phyloP scores from a whole-genome alignment of 2,888 invertebrate genomes.

The Ypsolopha sequella region DNA sequence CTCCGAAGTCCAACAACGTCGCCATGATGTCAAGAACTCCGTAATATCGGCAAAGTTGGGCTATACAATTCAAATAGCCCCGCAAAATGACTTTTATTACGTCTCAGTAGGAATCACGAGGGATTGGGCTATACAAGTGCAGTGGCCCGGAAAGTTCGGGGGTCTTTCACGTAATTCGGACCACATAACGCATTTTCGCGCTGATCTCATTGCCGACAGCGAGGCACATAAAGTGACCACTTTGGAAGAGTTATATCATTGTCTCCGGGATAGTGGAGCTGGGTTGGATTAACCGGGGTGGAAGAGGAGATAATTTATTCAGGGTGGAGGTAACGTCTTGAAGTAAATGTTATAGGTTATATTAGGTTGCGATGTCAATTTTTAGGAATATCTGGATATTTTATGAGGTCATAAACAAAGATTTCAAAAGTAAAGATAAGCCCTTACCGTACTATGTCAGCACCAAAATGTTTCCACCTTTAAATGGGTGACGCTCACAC shows the following conservation, averaged over 20 bases:
- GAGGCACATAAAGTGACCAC: neutral
- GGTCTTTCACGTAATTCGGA: conserved; percentile 44
- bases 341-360: neutral
- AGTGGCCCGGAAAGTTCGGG: conserved; percentile 47
- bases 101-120: neutral
- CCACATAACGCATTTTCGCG: conserved; percentile 33
- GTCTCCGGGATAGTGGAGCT: neutral
- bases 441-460: too few relatives aligned
- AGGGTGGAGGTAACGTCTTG: neutral
- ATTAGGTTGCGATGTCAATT: neutral
- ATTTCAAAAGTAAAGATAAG: too few relatives aligned
- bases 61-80: neutral
- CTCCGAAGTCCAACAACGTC: conserved; percentile 20
- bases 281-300: neutral
- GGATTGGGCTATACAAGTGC: conserved; percentile 47
- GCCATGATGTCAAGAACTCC: conserved; percentile 30
- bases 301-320: neutral
- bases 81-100: neutral
- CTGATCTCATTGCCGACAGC: neutral
- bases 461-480: too few relatives aligned
- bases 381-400: too few relatives aligned
- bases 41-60: neutral
- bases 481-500: too few relatives aligned
- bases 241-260: neutral
- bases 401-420: too few relatives aligned